Percentiles rank a stretch among this genome's conserved stretches.
These are phyloP conservation scores for Arctopsyche grandis DNA, from an alignment of 1,140 invertebrate species.

Conservation along the genomic window DNA sequence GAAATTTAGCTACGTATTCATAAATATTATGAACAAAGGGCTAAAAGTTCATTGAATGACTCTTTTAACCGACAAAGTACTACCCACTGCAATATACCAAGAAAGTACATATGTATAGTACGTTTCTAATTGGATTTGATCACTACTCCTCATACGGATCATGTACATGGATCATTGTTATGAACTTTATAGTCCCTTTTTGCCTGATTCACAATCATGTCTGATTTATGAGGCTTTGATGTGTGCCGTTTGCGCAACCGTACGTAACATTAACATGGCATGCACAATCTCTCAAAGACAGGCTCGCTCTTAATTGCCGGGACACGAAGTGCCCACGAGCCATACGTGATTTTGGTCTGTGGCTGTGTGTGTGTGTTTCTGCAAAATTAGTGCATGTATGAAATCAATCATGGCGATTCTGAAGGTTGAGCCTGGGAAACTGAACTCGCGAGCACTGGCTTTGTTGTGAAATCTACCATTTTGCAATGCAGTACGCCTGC, in stretches of 20 bases:
- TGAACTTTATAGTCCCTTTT: too few relatives aligned
- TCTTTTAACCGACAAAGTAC: too few relatives aligned
- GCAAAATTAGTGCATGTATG: neutral
- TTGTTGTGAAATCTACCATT: neutral
- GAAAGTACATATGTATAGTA: too few relatives aligned
- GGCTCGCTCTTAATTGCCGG: constrained; percentile 23
- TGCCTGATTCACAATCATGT: too few relatives aligned
- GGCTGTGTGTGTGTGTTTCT: neutral
- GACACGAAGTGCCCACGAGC: constrained; percentile 28
- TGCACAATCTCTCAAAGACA: neutral
- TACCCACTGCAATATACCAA: too few relatives aligned
- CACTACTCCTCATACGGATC: too few relatives aligned
- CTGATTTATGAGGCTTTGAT: neutral
- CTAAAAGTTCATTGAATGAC: too few relatives aligned
- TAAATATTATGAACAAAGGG: too few relatives aligned
- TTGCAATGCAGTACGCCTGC: neutral
- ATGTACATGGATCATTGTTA: too few relatives aligned
- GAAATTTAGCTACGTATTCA: too few relatives aligned
- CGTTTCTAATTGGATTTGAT: too few relatives aligned
- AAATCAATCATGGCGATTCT: constrained; percentile 12
- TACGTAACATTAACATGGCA: too few relatives aligned
- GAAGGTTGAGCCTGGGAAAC: constrained; percentile 11
- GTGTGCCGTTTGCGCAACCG: constrained; percentile 1
- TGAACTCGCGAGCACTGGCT: neutral
- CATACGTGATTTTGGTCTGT: neutral